A percentile compares a stretch with the other conserved stretches of the same genome.
Evolutionary conservation across 2,113 vertebrate species (phyloP).

Genomic region (Macquaria australasica): DNA sequence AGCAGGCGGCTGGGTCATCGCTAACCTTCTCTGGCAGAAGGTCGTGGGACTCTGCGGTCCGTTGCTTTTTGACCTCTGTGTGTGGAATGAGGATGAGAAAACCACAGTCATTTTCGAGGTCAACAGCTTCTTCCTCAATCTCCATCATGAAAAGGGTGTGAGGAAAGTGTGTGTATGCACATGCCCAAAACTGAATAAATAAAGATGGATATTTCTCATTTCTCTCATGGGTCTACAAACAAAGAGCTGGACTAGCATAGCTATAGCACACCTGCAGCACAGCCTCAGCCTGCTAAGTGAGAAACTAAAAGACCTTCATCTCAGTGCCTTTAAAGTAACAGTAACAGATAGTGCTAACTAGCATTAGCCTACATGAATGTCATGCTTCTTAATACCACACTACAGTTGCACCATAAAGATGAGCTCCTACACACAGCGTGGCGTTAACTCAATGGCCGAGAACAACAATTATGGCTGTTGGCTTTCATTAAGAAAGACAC

Average conservation of each 20-base stretch:
- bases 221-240: not conserved
- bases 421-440: conserved; percentile 27
- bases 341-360: conserved; percentile 51
- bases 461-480: conserved; percentile 46
- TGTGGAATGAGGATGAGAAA: conserved; percentile 52
- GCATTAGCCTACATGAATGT: conserved; percentile 42
- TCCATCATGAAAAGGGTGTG: not conserved
- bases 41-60: conserved; percentile 32
- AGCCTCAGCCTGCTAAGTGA: not conserved
- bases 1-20: conserved; percentile 24
- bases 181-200: not conserved
- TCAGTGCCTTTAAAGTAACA: conserved; percentile 20
- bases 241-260: not conserved
- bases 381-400: conserved; percentile 32
- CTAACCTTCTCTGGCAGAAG: conserved; percentile 54
- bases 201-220: conserved; percentile 1
- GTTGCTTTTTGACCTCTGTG: conserved; percentile 34
- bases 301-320: not conserved
- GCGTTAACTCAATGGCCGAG: conserved; percentile 38
- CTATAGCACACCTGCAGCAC: not conserved
- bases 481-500: conserved; percentile 52
- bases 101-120: conserved; percentile 27
- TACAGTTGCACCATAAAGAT: conserved; percentile 31
- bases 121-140: conserved; percentile 26
- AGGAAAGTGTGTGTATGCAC: not conserved